These are phyloP conservation scores for Rallus crepitans DNA, from an alignment of 2,797 vertebrate species.

Conservation along the genomic window DNA sequence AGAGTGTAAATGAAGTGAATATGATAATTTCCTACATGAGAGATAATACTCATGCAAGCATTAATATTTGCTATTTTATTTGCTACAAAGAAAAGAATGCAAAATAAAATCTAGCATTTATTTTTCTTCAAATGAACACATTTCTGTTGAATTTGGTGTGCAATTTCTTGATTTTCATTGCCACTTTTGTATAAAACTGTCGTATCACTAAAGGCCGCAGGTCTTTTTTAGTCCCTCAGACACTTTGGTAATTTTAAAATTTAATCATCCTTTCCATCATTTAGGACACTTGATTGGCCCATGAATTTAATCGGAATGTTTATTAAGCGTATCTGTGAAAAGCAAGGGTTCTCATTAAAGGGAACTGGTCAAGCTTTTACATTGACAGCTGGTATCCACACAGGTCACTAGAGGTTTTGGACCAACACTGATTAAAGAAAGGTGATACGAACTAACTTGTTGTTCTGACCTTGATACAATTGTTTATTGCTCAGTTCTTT, in stretches of 20 bases:
- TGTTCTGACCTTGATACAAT: neutral
- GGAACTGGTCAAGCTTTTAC: slow-evolving; percentile 13
- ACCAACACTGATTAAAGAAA: neutral
- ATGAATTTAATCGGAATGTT: slow-evolving; percentile 12
- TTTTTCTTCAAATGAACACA: neutral
- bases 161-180: neutral
- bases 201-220: neutral
- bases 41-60: neutral
- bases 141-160: neutral
- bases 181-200: neutral
- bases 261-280: slow-evolving; percentile 50
- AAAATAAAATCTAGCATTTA: neutral
- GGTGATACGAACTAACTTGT: neutral
- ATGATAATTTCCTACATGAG: neutral
- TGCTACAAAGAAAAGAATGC: neutral
- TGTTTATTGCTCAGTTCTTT: neutral
- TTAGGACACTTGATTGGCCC: slow-evolving; percentile 13
- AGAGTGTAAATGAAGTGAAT: neutral
- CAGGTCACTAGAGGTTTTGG: neutral
- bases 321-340: slow-evolving; percentile 36
- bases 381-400: neutral
- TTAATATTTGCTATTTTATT: neutral
- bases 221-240: neutral
- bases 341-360: slow-evolving; percentile 26
- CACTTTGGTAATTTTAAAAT: slow-evolving; percentile 11